A percentile compares a stretch with the other conserved stretches of the same genome.
phyloP scores from a whole-genome alignment of 2,113 vertebrate genomes.

The Prolemur simus region DNA sequence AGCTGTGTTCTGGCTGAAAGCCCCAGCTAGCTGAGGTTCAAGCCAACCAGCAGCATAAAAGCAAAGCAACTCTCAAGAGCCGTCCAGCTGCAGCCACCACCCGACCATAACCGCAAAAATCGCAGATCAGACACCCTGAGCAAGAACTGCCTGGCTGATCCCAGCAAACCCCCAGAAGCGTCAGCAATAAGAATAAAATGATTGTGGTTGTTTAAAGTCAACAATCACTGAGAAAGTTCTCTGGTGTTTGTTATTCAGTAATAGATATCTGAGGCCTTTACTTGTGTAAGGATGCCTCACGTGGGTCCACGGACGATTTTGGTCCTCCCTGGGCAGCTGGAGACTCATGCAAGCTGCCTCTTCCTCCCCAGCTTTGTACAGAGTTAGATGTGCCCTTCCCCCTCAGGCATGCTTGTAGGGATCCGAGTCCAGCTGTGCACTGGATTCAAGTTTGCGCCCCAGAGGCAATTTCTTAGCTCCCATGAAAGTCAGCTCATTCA shows the following conservation, averaged over 20 bases:
- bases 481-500: not conserved
- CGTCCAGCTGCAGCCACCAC: not conserved
- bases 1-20: not conserved
- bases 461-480: not conserved
- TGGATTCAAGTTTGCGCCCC: not conserved
- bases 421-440: not conserved
- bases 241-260: not conserved
- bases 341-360: not conserved
- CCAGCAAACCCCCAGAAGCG: not conserved
- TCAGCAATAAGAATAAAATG: not conserved
- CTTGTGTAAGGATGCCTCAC: not conserved
- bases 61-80: not conserved
- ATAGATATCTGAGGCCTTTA: not conserved
- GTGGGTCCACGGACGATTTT: fast-evolving
- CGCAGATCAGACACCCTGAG: not conserved
- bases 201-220: not conserved
- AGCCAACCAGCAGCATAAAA: not conserved
- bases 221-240: not conserved
- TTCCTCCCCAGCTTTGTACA: not conserved
- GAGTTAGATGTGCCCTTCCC: not conserved
- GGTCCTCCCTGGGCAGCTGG: not conserved
- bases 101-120: not conserved
- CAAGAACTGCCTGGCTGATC: not conserved
- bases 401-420: not conserved
- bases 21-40: not conserved